Percentiles rank a stretch among this genome's conserved stretches.
Evolutionary conservation across 2,113 vertebrate species (phyloP).

Genomic region (Thalassarche chlororhynchos): DNA sequence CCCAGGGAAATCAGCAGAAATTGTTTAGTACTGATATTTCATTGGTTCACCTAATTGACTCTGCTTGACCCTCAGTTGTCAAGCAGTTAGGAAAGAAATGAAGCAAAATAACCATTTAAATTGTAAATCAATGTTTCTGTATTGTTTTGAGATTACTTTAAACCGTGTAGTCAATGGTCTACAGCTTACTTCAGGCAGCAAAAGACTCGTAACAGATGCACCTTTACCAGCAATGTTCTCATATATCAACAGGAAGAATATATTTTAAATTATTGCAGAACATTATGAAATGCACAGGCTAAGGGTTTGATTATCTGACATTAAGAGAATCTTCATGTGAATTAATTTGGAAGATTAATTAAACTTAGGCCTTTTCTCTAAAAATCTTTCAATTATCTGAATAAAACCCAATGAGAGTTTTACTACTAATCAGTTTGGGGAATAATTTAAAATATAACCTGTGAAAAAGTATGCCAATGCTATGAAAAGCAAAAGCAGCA

Average conservation of each 20-base stretch:
- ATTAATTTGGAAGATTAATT: conserved; percentile 10
- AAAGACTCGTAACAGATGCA: background rate
- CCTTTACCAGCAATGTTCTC: background rate
- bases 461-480: background rate
- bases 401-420: background rate
- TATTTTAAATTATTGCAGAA: background rate
- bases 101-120: background rate
- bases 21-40: background rate
- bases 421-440: background rate
- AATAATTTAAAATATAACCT: background rate
- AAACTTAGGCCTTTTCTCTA: background rate
- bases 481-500: background rate
- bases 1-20: background rate
- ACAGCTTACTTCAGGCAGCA: background rate
- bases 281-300: background rate
- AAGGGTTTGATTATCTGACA: background rate
- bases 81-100: background rate
- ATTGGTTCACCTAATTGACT: background rate
- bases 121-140: conserved; percentile 3
- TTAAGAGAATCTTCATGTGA: background rate
- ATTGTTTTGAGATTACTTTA: background rate
- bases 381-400: conserved; percentile 1
- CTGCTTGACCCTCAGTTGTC: background rate
- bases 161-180: background rate
- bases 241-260: background rate